These are phyloP conservation scores for Oryzias javanicus DNA, from an alignment of 2,113 vertebrate species.

Conservation along the genomic window DNA sequence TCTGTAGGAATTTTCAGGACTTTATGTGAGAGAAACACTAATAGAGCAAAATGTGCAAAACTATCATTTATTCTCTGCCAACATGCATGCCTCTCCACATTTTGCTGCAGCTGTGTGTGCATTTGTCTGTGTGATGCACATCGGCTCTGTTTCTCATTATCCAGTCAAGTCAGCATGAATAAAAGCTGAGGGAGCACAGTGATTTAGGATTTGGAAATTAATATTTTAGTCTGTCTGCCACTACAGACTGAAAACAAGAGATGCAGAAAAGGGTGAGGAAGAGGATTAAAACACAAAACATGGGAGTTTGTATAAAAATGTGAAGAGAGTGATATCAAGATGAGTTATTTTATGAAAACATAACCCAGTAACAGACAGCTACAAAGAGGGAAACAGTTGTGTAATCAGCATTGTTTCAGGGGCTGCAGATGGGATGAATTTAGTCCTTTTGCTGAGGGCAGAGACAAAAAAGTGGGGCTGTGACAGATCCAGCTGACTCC, in stretches of 20 bases:
- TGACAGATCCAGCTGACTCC: slow-evolving; percentile 68
- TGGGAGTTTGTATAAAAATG: slow-evolving; percentile 34
- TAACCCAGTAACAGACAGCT: slow-evolving; percentile 32
- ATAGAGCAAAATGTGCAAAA: not conserved
- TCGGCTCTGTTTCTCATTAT: slow-evolving; percentile 61
- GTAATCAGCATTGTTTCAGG: slow-evolving; percentile 51
- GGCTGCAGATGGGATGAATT: slow-evolving; percentile 47
- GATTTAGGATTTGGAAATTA: slow-evolving; percentile 78
- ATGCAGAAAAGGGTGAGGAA: slow-evolving; percentile 10
- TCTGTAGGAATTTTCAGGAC: not conserved
- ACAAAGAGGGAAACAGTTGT: slow-evolving; percentile 42
- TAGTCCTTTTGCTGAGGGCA: slow-evolving; percentile 39
- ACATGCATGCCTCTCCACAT: slow-evolving; percentile 34
- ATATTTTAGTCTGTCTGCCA: slow-evolving; percentile 74
- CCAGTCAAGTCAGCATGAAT: slow-evolving; percentile 70
- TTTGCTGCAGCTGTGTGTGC: slow-evolving; percentile 20
- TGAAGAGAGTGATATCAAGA: slow-evolving; percentile 23
- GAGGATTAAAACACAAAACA: slow-evolving; percentile 29
- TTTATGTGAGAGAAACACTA: not conserved
- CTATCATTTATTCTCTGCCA: not conserved
- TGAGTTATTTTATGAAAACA: slow-evolving; percentile 23
- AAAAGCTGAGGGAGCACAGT: slow-evolving; percentile 70
- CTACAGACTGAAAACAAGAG: slow-evolving; percentile 49
- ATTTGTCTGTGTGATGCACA: slow-evolving; percentile 22
- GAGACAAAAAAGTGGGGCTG: slow-evolving; percentile 55